Evolutionary conservation across 1,140 invertebrate species (phyloP), one percentile per base, ranked within the genome.

Genomic region (Papilio xuthus): DNA sequence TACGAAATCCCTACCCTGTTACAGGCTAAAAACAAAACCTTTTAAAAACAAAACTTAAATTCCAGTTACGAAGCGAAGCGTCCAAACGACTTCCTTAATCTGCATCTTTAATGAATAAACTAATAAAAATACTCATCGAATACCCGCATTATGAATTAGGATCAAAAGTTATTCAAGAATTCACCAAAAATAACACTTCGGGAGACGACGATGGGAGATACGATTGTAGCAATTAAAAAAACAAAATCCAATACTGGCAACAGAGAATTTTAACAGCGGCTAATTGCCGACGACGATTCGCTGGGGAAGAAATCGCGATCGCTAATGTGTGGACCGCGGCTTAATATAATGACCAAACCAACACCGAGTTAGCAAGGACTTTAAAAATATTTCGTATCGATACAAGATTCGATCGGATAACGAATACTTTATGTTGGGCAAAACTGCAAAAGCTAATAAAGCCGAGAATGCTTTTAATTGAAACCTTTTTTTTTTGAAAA

Each of bases 281-380:
- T 86, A 88, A 88, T 85, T 86, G 84, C 56, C 80, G 53, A 15
- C 50, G 84, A 83, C 80, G 74, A 84, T 86, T 84, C 84, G 77
- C 70, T 50, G 79, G 75, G 72, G 80, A 82, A 82, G 83, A 82
- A 81, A 81, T 79, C 80, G 73, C 72, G 81, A 82, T 78, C 63
- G 71, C 44, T 76, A 73, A 41, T 47, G 2, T 79, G 79, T 20
- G 76, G 37, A 67, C 37, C 37, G 69, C 67, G 67, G 37, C 70
- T 44, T 37, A 81, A 84, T 71, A 87, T 80, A 87, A 75, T 53
- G 26, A 42, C 23, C 13, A 74, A 37, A 74, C 72, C 23, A 20
- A 74, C 50, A 53, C 72, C 44, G 47, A 15, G 50, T 74, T 56
- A 53, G 72, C 47, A 15, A 23, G 47, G 47, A 74, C 72, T 50